Evolutionary conservation across 2,113 vertebrate species (phyloP), one percentile per base, ranked within the genome.

Genomic region (Salvelinus sp.): DNA sequence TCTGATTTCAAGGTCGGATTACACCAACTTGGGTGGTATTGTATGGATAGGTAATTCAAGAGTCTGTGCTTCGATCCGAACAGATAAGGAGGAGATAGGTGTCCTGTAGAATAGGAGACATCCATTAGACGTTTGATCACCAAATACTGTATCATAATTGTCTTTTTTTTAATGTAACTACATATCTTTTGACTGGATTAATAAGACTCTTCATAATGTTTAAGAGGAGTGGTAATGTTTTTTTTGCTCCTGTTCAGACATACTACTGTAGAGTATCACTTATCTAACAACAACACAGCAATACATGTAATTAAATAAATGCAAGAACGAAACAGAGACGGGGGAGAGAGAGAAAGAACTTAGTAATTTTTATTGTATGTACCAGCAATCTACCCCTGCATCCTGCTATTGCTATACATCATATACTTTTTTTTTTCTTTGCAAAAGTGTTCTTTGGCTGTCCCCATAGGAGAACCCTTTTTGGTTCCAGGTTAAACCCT

Each of bases 1-100:
- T 91, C 90, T 92, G 90, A 75, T 91, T 92, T 87, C 90, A 89
- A 87, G 86, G 84, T 92, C 84, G 57, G 83, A 84, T 94, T 93
- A 86, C 85, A 80, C 73, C 81, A 82, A 89, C 88, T 90, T 88
- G 89, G 88, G 88, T 90, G 88, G 89, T 88, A 92, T 87, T 88
- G 85, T 89, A 89, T 82, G 83, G 67, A 76, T 74, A 81, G 82
- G 74, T 88, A 92, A 91, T 92, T 88, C 87, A 90, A 92, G 90
- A 91, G 88, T 89, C 89, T 85, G 88, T 78, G 88, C 88, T 87
- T 92, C 83, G 88, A 92, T 92, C 87, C 87, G 90, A 80, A 75
- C 79, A 76, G 91, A 93, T 91, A 92, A 92, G 85, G 74, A 88
- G 91, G 87, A 80, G 83, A 87, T 76, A 87, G 84, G 87, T 90